Conservation (phyloP, 2,888 invertebrate genomes). For the Dynastes tityus region DNA sequence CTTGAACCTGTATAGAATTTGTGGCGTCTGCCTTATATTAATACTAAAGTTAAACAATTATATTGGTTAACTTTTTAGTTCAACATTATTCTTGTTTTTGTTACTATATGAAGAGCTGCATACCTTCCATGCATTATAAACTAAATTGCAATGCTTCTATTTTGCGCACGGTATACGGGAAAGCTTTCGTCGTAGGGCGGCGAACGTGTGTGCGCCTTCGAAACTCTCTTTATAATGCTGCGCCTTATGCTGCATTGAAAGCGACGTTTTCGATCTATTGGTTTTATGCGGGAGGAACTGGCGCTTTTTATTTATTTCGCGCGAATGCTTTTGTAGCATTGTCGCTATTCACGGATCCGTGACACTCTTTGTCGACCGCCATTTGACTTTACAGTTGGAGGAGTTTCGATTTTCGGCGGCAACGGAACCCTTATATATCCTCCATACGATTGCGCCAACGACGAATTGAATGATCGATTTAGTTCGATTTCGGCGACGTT, state of each 20-base stretch:
- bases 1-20: too few relatives aligned
- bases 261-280: conserved; percentile 11
- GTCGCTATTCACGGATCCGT: conserved; percentile 33
- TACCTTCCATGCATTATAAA: too few relatives aligned
- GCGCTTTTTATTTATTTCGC: conserved; percentile 38
- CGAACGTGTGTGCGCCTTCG: too few relatives aligned
- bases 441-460: background rate
- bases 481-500: conserved; percentile 3
- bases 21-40: too few relatives aligned
- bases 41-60: too few relatives aligned
- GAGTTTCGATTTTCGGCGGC: conserved; percentile 21
- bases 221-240: conserved; percentile 7
- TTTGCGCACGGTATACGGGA: too few relatives aligned
- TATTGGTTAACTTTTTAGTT: too few relatives aligned
- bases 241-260: conserved; percentile 16
- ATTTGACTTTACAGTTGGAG: conserved; percentile 23
- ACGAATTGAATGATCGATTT: background rate
- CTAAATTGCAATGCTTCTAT: too few relatives aligned
- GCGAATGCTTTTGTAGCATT: conserved; percentile 41
- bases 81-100: background rate
- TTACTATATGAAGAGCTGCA: too few relatives aligned
- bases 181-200: too few relatives aligned
- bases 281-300: background rate
- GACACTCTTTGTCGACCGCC: conserved; percentile 34
- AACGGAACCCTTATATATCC: conserved; percentile 4